These are phyloP conservation scores for Tinea pellionella DNA, from an alignment of 2,888 invertebrate genomes.

Conservation along the genomic window DNA sequence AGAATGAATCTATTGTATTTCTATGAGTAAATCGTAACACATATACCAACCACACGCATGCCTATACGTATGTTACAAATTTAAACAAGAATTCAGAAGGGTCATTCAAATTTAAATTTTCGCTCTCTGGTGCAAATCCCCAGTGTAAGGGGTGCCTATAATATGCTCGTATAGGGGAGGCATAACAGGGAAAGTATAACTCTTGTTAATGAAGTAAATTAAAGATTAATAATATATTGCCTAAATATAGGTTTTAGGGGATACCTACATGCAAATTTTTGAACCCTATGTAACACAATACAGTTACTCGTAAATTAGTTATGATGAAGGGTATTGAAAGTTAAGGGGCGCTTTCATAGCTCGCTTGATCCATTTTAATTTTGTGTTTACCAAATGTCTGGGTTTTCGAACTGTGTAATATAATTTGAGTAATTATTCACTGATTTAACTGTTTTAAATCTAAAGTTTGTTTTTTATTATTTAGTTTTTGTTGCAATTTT, in stretches of 20 bases:
- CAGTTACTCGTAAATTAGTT: constrained; percentile 2
- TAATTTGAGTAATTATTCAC: neutral
- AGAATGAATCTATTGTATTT: too few relatives aligned
- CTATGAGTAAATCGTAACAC: neutral
- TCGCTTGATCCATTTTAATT: neutral
- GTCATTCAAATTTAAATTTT: constrained; percentile 68
- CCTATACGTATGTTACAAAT: constrained; percentile 10
- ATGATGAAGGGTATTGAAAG: constrained; percentile 7
- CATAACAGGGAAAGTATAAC: constrained; percentile 22
- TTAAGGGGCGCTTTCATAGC: neutral
- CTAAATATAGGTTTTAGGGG: constrained; percentile 54
- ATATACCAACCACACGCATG: neutral
- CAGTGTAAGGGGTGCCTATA: constrained; percentile 34
- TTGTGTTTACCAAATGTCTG: constrained; percentile 4
- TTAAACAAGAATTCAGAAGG: constrained; percentile 26
- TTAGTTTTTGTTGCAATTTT: too few relatives aligned
- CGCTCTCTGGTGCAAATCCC: constrained; percentile 55
- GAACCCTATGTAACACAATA: constrained; percentile 26
- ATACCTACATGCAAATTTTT: constrained; percentile 43
- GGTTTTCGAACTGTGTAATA: neutral
- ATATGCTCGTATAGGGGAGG: constrained; percentile 33
- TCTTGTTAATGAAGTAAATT: constrained; percentile 66
- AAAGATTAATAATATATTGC: constrained; percentile 69
- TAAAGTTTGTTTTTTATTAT: neutral
- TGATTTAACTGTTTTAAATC: neutral